phyloP scores from a whole-genome alignment of 2,888 invertebrate species.

The Anthophora plumipes region DNA sequence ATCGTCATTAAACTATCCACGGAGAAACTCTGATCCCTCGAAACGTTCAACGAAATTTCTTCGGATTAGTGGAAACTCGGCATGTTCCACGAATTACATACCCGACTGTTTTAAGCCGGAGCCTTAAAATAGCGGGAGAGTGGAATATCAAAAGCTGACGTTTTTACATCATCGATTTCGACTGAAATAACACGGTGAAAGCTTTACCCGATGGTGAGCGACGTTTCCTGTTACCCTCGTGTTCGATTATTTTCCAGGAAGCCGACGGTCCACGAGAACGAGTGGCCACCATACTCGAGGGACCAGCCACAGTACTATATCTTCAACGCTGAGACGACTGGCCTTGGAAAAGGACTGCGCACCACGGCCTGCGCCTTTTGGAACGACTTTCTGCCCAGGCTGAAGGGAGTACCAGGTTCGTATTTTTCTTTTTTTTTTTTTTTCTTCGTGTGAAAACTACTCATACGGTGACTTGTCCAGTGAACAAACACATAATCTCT shows the following conservation, averaged over 20 bases:
- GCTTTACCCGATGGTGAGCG: neutral
- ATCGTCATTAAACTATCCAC: neutral
- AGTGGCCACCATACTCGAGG: slow-evolving; percentile 95
- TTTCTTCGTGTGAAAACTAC: neutral
- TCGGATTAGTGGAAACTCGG: too few relatives aligned
- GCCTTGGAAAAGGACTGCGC: slow-evolving; percentile 90
- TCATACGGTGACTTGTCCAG: too few relatives aligned
- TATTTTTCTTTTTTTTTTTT: neutral
- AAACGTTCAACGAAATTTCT: neutral
- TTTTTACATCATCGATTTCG: neutral
- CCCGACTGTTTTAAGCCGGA: neutral
- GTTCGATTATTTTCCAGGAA: slow-evolving; percentile 80
- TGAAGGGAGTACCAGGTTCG: slow-evolving; percentile 90
- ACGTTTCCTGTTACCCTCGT: neutral
- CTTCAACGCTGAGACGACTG: slow-evolving; percentile 92
- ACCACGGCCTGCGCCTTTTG: slow-evolving; percentile 97
- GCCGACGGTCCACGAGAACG: slow-evolving; percentile 87
- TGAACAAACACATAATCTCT: too few relatives aligned
- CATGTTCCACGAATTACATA: too few relatives aligned
- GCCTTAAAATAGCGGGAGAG: neutral
- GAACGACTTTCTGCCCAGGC: slow-evolving; percentile 97
- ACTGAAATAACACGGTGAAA: neutral
- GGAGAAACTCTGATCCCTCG: neutral
- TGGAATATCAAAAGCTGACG: neutral
- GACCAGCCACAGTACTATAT: slow-evolving; percentile 95